Conservation (phyloP, 2,888 invertebrate genomes). For the Eristalinus aeneus region DNA sequence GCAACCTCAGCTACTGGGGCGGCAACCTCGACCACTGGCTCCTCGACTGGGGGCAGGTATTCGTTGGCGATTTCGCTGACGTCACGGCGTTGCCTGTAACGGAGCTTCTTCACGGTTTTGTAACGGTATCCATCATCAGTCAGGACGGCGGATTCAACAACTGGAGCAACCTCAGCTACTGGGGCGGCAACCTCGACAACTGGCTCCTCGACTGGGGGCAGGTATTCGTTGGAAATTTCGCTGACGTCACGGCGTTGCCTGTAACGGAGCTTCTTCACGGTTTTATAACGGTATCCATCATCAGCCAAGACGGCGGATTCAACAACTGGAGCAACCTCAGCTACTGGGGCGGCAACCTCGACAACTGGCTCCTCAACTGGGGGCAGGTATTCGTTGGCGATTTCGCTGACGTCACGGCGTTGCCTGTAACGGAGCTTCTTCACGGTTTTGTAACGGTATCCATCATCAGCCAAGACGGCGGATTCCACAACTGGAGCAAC, state of each 20-base stretch:
- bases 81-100: conserved; percentile 72
- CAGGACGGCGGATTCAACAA: conserved; percentile 24
- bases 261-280: conserved; percentile 71
- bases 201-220: conserved; percentile 66
- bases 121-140: conserved; percentile 46
- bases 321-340: conserved; percentile 15
- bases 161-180: conserved; percentile 29
- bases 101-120: conserved; percentile 28
- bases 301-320: conserved; percentile 49
- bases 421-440: conserved; percentile 65
- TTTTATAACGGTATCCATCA: conserved; percentile 74
- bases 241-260: conserved; percentile 73
- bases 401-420: conserved; percentile 74
- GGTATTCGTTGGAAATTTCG: conserved; percentile 73
- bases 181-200: conserved; percentile 43
- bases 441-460: conserved; percentile 74
- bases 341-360: conserved; percentile 12
- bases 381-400: conserved; percentile 71
- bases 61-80: conserved; percentile 72
- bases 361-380: conserved; percentile 44
- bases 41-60: conserved; percentile 69
- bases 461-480: conserved; percentile 47
- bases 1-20: conserved; percentile 31
- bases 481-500: conserved; percentile 25
- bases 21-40: conserved; percentile 45